A percentile compares a stretch with the other conserved stretches of the same genome.
phyloP scores from a whole-genome alignment of 2,888 invertebrate genomes.

The Callyntrura guangdongensis region DNA sequence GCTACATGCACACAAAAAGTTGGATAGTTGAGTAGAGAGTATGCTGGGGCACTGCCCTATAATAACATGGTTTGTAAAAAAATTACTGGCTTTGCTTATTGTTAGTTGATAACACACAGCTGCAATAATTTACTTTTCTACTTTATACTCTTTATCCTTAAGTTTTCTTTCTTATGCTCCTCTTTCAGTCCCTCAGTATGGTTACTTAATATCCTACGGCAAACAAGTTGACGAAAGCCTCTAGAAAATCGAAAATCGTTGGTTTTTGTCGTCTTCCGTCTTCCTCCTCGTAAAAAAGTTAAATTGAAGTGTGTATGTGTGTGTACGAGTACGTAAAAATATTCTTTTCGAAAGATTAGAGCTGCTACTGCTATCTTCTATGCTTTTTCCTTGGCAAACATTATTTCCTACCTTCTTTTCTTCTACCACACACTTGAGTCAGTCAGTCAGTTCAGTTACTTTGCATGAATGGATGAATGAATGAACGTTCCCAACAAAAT shows the following conservation, averaged over 20 bases:
- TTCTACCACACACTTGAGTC: not conserved
- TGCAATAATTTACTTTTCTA: slow-evolving; percentile 28
- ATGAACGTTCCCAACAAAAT: slow-evolving; percentile 4
- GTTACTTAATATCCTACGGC: no score
- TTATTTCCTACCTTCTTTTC: slow-evolving; percentile 22
- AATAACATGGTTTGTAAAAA: no score
- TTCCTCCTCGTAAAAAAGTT: not conserved
- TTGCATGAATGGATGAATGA: not conserved
- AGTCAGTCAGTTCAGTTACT: not conserved
- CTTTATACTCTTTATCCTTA: not conserved
- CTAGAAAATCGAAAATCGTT: no score
- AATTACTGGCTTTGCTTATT: no score
- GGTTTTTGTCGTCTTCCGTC: not conserved
- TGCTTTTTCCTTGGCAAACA: slow-evolving; percentile 14
- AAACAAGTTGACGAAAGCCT: not conserved
- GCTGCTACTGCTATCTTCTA: not conserved
- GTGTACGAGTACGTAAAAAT: not conserved
- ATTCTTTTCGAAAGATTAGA: slow-evolving; percentile 10
- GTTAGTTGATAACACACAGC: slow-evolving; percentile 27
- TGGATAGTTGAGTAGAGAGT: no score
- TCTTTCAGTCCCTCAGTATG: not conserved
- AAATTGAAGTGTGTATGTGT: not conserved
- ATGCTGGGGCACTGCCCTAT: no score
- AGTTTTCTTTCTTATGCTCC: not conserved
- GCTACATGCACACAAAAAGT: no score